Evolutionary conservation across 2,888 invertebrate genomes (phyloP).

Genomic region (Scelioninae gen. 1): DNA sequence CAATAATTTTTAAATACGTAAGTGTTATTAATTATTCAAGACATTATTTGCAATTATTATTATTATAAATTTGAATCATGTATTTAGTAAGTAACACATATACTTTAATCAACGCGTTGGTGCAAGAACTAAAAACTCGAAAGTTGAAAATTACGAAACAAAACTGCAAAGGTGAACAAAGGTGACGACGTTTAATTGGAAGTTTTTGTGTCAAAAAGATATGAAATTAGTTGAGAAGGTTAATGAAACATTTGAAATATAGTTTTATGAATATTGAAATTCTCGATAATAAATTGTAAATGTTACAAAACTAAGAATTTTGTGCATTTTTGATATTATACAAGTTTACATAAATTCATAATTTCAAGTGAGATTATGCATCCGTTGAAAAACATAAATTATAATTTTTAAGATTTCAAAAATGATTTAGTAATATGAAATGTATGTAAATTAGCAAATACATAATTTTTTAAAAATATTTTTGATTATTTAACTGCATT

Average conservation of each 20-base stretch:
- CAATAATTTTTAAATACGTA: too few relatives aligned
- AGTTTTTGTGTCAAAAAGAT: constrained; percentile 4
- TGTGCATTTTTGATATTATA: not conserved
- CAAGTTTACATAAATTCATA: not conserved
- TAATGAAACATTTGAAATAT: constrained; percentile 24
- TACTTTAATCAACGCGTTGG: too few relatives aligned
- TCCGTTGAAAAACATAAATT: too few relatives aligned
- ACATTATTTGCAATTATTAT: too few relatives aligned
- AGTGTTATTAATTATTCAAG: too few relatives aligned
- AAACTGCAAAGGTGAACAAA: constrained; percentile 15
- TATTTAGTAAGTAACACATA: too few relatives aligned
- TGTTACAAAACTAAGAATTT: not conserved
- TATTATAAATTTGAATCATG: too few relatives aligned
- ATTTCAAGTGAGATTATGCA: not conserved
- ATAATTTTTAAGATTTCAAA: too few relatives aligned
- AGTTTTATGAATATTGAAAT: constrained; percentile 6
- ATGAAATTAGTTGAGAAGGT: constrained; percentile 4
- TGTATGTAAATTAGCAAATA: too few relatives aligned
- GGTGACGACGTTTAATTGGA: constrained; percentile 32
- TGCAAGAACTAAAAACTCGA: not conserved
- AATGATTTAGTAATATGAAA: too few relatives aligned
- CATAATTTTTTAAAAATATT: too few relatives aligned
- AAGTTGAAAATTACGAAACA: constrained; percentile 20
- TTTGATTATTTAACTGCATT: too few relatives aligned
- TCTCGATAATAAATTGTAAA: not conserved